Base-by-base conservation (phyloP, 2,888 invertebrate species). In the Eilema sororculum region DNA sequence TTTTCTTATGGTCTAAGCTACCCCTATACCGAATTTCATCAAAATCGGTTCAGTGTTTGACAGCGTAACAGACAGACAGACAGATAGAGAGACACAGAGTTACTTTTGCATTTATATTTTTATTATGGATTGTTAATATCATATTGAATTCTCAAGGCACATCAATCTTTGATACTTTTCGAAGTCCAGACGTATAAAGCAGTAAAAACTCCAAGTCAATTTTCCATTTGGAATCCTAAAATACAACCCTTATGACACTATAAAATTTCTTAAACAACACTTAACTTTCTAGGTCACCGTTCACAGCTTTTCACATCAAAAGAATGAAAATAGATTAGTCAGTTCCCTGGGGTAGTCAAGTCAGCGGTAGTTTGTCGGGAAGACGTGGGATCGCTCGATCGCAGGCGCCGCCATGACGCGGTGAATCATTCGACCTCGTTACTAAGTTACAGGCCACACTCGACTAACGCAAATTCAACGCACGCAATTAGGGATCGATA, bases 391-490 rank as follows among this genome's bases (percentile, higher is more conserved):
- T 83, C 78, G 85, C 81, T 79, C 81, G 87, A 83, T 85, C 81
- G 77, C 84, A 84, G 92, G 92, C 93, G 93, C 93, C 93, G 87
- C 84, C 86, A 85, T 85, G 91, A 83, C 92, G 92, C 81, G 73
- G 81, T 93, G 93, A 93, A 86, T 93, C 93, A 93, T 83, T 67
- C 84, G 92, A 84, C 92, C 93, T 90, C 90, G 83, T 91, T 93
- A 88, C 86, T 79, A 76, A 81, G 83, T 71, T 64, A 71, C 65
- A 41, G 46, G 59, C 63, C 59, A 64, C 71, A 60, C 64, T 62
- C 46, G 28, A 59, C 24, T 65, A 56, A 62, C 59, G 74, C 67
- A 78, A 70, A 69, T 62, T 77, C 65, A 68, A 75, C 77, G 68
- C 72, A 52, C 52, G 52, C n/a, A 74, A 37, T 46, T 28, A 46